These are phyloP conservation scores for Eilema sororculum DNA, from an alignment of 2,888 invertebrate genomes.

Conservation along the genomic window DNA sequence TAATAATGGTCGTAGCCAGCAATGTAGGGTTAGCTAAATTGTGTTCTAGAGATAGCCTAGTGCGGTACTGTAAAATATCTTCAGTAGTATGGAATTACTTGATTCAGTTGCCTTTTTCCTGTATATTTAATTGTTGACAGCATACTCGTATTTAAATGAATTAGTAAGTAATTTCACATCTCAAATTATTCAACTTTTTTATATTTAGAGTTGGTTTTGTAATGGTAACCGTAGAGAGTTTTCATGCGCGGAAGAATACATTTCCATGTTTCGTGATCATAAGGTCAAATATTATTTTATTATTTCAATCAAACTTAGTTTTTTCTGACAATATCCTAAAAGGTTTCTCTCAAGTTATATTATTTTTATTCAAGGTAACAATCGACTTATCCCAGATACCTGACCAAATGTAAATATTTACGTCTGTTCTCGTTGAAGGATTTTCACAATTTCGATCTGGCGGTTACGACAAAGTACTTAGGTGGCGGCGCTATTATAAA, in stretches of 20 bases:
- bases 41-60: neutral
- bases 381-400: no score
- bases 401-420: neutral
- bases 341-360: neutral
- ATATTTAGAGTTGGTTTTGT: no score
- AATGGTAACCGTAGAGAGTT: no score
- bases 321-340: neutral
- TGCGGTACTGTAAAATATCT: neutral
- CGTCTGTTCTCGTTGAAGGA: neutral
- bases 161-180: neutral
- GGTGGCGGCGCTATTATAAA: no score
- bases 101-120: neutral
- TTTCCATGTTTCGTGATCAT: no score
- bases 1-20: neutral
- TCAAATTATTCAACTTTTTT: neutral
- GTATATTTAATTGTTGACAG: neutral
- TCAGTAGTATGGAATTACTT: neutral
- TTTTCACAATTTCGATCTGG: neutral
- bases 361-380: neutral
- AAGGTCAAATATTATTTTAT: neutral
- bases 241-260: no score
- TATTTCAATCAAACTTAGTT: no score
- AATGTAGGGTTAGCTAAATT: neutral
- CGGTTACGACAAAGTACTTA: neutral
- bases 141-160: no score